Conservation (phyloP, 2,888 invertebrate genomes). For the Drosophila sordidula region DNA sequence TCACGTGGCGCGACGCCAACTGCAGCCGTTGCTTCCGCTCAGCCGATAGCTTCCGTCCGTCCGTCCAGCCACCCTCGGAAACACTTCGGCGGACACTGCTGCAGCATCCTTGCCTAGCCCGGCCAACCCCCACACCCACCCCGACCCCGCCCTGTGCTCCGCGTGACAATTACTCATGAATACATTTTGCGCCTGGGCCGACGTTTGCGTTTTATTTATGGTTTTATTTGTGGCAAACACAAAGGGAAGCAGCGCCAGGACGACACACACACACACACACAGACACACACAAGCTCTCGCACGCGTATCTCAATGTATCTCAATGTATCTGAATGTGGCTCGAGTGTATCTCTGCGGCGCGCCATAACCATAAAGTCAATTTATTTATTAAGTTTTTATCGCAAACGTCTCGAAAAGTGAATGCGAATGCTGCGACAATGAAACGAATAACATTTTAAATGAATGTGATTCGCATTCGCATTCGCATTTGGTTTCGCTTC, state of each 20-base stretch:
- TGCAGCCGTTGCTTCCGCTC: constrained; percentile 76
- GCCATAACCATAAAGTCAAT: constrained; percentile 79
- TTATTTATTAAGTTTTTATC: constrained; percentile 81
- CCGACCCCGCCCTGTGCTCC: constrained; percentile 27
- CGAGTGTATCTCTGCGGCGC: constrained; percentile 47
- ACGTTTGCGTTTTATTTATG: constrained; percentile 80
- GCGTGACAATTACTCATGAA: constrained; percentile 81
- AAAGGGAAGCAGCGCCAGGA: constrained; percentile 49
- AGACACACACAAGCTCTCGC: constrained; percentile 27
- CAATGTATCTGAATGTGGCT: constrained; percentile 42
- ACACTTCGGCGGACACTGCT: constrained; percentile 43
- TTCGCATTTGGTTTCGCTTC: neutral
- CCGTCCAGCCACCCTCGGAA: constrained; percentile 18
- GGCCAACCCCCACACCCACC: constrained; percentile 1
- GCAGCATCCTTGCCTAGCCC: constrained; percentile 3
- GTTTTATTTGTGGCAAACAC: constrained; percentile 80
- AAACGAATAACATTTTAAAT: constrained; percentile 44
- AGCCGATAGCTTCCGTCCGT: constrained; percentile 79
- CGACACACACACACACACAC: constrained; percentile 23
- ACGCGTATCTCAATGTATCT: constrained; percentile 43
- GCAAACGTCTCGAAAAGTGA: constrained; percentile 68
- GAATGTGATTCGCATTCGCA: constrained; percentile 24
- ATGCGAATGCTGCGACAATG: constrained; percentile 40
- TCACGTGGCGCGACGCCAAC: constrained; percentile 74
- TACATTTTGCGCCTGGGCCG: constrained; percentile 79